These are phyloP conservation scores for Drosophila erecta DNA, from an alignment of 1,140 invertebrate species.

Conservation along the genomic window DNA sequence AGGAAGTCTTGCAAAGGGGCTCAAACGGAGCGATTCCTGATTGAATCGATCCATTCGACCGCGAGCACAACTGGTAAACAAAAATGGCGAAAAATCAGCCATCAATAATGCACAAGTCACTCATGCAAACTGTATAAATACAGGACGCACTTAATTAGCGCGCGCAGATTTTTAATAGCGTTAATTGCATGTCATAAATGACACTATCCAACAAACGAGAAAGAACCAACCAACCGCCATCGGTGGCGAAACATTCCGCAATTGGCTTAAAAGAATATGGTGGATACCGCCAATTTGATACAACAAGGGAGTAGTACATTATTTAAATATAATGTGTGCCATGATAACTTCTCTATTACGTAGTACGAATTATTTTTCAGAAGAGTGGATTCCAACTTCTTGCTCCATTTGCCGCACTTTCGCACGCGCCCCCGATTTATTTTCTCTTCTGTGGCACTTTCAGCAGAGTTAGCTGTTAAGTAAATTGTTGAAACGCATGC, in stretches of 20 bases:
- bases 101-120: conserved; percentile 42
- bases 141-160: conserved; percentile 68
- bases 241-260: too few relatives aligned
- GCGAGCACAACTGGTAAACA: conserved; percentile 18
- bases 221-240: conserved; percentile 13
- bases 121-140: conserved; percentile 53
- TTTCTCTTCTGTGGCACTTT: conserved; percentile 24
- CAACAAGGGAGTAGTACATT: too few relatives aligned
- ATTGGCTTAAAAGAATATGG: too few relatives aligned
- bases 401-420: conserved; percentile 11
- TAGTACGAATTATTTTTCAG: background rate
- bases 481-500: conserved; percentile 73
- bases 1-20: background rate
- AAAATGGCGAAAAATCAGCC: conserved; percentile 19
- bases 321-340: background rate
- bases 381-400: conserved; percentile 2
- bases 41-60: conserved; percentile 34
- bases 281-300: too few relatives aligned
- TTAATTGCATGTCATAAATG: conserved; percentile 68
- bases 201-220: conserved; percentile 40
- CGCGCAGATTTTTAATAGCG: conserved; percentile 69
- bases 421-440: conserved; percentile 23
- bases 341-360: background rate
- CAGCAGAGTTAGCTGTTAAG: conserved; percentile 59
- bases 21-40: conserved; percentile 1